Evolutionary conservation across 2,888 invertebrate species (phyloP).

Genomic region (Eilema caniola): DNA sequence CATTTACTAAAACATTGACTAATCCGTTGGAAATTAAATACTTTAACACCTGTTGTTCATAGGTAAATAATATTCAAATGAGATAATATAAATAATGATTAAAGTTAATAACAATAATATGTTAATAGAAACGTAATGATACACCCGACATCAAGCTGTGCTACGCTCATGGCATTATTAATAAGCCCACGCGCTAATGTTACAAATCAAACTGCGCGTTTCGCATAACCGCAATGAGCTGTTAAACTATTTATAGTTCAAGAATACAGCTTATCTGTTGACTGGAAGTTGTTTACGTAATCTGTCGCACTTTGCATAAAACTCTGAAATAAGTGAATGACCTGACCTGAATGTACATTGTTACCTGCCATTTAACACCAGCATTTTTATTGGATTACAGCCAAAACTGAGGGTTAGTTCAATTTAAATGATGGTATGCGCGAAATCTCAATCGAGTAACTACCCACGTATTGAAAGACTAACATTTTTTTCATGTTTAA

Average conservation of each 20-base stretch:
- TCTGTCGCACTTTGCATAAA: conserved; percentile 55
- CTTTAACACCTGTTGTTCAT: neutral
- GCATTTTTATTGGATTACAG: conserved; percentile 43
- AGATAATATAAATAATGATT: neutral
- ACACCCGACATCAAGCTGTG: neutral
- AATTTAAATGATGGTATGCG: neutral
- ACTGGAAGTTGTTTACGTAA: conserved; percentile 52
- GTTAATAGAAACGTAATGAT: neutral
- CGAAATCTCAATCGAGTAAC: too few relatives aligned
- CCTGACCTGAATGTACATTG: conserved; percentile 47
- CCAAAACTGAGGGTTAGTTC: neutral
- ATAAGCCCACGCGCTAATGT: conserved; percentile 10
- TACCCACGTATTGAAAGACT: too few relatives aligned
- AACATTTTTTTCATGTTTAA: neutral
- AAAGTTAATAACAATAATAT: neutral
- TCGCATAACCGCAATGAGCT: conserved; percentile 7
- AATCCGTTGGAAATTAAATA: neutral
- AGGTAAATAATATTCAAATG: neutral
- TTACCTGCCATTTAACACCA: conserved; percentile 33
- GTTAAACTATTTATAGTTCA: conserved; percentile 9
- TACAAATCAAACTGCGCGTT: conserved; percentile 13
- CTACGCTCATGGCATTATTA: conserved; percentile 10
- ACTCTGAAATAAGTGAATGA: conserved; percentile 62
- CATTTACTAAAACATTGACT: neutral
- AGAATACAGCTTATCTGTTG: conserved; percentile 37